These are phyloP conservation scores for Aspidoscelis tigris DNA, from an alignment of 2,113 vertebrate genomes.

Conservation along the genomic window DNA sequence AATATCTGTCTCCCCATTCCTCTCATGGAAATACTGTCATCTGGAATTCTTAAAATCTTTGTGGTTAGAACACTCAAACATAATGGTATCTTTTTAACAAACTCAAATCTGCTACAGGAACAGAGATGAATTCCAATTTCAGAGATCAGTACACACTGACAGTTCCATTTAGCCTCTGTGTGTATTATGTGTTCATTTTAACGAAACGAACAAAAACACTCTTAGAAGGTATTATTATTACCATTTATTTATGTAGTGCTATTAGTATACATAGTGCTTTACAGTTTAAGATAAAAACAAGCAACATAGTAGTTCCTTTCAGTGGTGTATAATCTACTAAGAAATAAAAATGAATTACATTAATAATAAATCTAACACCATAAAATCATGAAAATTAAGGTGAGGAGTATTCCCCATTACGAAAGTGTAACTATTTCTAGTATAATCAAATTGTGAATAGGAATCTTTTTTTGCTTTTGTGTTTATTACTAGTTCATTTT, in stretches of 20 bases:
- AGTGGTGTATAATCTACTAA: no score
- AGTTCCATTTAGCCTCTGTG: neutral
- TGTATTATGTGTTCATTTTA: neutral
- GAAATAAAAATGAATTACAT: no score
- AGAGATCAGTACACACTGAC: neutral
- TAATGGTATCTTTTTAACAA: neutral
- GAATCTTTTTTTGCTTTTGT: neutral
- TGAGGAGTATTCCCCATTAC: no score
- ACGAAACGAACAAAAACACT: neutral
- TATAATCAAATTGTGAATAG: neutral
- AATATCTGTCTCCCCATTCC: no score
- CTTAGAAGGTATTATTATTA: no score
- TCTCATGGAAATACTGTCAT: neutral
- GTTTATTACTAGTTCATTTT: conserved; percentile 18
- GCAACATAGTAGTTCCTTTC: no score
- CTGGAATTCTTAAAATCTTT: neutral
- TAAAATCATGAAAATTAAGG: neutral
- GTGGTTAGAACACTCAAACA: neutral
- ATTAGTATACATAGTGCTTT: no score
- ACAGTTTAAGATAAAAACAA: no score
- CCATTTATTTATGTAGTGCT: no score
- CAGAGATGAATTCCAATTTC: neutral
- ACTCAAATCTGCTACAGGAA: neutral
- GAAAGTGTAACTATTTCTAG: neutral
- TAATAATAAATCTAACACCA: no score